Base-by-base conservation (phyloP, 2,888 invertebrate genomes). In the Atethmia centrago region DNA sequence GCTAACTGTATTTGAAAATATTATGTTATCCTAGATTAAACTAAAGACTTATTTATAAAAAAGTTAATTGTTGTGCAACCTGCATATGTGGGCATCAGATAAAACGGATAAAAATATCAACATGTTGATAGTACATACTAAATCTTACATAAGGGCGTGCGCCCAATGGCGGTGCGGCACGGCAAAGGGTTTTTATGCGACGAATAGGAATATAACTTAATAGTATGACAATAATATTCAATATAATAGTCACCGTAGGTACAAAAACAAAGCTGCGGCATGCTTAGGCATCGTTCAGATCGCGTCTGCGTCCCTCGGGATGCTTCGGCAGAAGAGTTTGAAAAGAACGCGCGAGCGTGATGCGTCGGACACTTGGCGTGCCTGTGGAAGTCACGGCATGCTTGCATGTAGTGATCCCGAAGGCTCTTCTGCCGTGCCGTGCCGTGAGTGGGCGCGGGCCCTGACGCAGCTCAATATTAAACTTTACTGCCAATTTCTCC, bases 21-120 rank as follows among this genome's bases (percentile, higher is more conserved):
- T 42, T 59, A 67, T 12, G 16, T 67, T 31, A 42, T 62, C 49
- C 42, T 42, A 62, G 21, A 42, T 28, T 62, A 62, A 45, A 67
- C 7, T 7, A 62, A 31, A 42, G 31, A 65, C 45, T 36, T 45
- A 45, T 64, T 63, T 65, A 68, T 45, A 25, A 36, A 47, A 68
- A 25, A 25, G 19, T 65, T 36, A 36, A 65, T 65, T 31, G 19
- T 45, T 31, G 19, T 31, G 4, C n/a, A 42, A 62, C 19, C 25
- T n/a, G 36, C 36, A 16, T 21, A 28, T 21, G 36, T 36, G 40
- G 40, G 28, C 59, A 40, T 25, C 28, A 59, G 40, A 66, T 28
- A 3, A 9, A 45, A 67, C n/a, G 2, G 16, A 31, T 31, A 63
- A n/a, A 28, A 45, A 12, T n/a, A 31, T 45, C 42, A 45, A 42